These are phyloP conservation scores for Herminia tarsipennalis DNA, from an alignment of 2,888 invertebrate species.

Conservation along the genomic window DNA sequence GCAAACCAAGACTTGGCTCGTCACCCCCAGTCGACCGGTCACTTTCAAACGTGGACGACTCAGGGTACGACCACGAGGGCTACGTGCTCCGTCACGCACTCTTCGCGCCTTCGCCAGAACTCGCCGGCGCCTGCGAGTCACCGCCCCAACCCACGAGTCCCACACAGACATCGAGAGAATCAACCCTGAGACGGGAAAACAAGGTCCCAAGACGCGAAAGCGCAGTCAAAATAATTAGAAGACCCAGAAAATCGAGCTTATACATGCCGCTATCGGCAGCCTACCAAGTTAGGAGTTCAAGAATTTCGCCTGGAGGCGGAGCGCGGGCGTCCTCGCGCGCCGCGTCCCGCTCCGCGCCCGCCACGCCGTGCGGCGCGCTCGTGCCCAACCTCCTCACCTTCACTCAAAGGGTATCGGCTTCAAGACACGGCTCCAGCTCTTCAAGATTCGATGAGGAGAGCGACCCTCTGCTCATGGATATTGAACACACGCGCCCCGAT, in stretches of 20 bases:
- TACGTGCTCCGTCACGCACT: constrained; percentile 60
- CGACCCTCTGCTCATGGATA: constrained; percentile 86
- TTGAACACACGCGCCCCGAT: constrained; percentile 61
- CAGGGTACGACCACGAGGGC: constrained; percentile 64
- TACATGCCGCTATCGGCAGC: constrained; percentile 87
- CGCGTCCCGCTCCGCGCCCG: constrained; percentile 88
- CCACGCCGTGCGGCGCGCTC: constrained; percentile 90
- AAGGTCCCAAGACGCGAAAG: constrained; percentile 12
- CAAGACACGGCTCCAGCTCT: constrained; percentile 78
- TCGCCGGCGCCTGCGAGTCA: constrained; percentile 79
- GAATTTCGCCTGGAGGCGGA: constrained; percentile 72
- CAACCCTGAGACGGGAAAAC: constrained; percentile 85
- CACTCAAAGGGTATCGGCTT: constrained; percentile 81
- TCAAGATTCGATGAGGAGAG: constrained; percentile 85
- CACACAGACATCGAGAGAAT: constrained; percentile 90
- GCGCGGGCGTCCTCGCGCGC: constrained; percentile 88
- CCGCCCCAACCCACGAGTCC: constrained; percentile 94
- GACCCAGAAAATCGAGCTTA: constrained; percentile 87
- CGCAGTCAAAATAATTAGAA: constrained; percentile 51
- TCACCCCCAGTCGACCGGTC: constrained; percentile 68
- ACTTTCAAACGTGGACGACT: constrained; percentile 58
- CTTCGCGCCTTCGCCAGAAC: constrained; percentile 62
- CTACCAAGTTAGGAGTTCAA: constrained; percentile 63
- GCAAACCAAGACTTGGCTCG: constrained; percentile 69
- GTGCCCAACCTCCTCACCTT: constrained; percentile 88